A percentile compares a stretch with the other conserved stretches of the same genome.
These are phyloP conservation scores for Euura saliciscinereae DNA, from an alignment of 1,140 invertebrate species.

Conservation along the genomic window DNA sequence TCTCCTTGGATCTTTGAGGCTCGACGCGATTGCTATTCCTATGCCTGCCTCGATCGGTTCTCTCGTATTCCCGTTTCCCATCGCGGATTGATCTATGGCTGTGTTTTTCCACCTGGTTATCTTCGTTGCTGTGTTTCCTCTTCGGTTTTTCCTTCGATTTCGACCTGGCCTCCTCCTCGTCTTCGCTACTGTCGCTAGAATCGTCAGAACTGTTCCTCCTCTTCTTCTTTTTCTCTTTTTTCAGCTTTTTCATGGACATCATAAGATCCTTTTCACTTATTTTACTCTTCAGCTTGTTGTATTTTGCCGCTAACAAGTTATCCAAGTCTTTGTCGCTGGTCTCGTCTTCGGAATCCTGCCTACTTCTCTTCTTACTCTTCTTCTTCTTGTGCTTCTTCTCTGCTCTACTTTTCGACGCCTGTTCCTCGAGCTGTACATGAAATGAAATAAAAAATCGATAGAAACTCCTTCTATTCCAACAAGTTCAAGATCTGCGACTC, in stretches of 20 bases:
- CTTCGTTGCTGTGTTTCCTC: conserved; percentile 27
- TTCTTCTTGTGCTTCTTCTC: conserved; percentile 46
- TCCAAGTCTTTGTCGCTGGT: conserved; percentile 50
- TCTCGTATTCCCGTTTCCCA: neutral
- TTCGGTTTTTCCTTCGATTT: conserved; percentile 24
- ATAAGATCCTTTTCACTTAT: conserved; percentile 47
- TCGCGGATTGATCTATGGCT: conserved; percentile 12
- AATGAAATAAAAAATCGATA: neutral
- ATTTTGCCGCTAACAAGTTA: conserved; percentile 49
- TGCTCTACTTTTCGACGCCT: conserved; percentile 56
- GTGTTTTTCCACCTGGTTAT: conserved; percentile 16
- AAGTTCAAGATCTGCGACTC: conserved; percentile 53
- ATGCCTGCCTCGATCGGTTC: conserved; percentile 9
- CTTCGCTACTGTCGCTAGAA: conserved; percentile 24
- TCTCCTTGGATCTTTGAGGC: conserved; percentile 42
- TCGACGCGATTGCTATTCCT: conserved; percentile 39
- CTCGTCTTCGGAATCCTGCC: conserved; percentile 51
- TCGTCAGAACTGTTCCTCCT: conserved; percentile 14
- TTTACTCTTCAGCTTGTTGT: conserved; percentile 51
- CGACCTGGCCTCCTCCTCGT: conserved; percentile 28
- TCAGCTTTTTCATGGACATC: conserved; percentile 47
- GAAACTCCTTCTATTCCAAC: conserved; percentile 14
- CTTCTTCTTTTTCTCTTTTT: conserved; percentile 36
- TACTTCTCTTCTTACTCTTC: conserved; percentile 64
- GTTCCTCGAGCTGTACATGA: conserved; percentile 38